phyloP scores from a whole-genome alignment of 2,113 vertebrate genomes.

The Nannobrachium achirus region DNA sequence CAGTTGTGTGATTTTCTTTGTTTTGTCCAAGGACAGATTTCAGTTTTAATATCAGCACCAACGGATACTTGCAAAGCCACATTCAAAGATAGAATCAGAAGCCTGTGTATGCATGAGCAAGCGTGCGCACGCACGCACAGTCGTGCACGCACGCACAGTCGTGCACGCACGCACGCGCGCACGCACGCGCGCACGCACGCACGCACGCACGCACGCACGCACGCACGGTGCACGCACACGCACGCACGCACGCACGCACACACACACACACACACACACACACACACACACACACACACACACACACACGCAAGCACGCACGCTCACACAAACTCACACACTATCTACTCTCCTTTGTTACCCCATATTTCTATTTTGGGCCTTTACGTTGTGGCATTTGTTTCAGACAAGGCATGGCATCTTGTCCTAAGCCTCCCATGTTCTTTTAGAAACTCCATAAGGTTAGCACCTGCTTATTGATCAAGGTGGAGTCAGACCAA shows the following conservation, averaged over 20 bases:
- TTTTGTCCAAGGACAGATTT: neutral
- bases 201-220: conserved; percentile 8
- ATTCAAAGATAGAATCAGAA: too few species aligned
- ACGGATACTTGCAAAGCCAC: too few species aligned
- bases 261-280: neutral
- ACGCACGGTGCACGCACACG: too few species aligned
- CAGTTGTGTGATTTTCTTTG: conserved; percentile 26
- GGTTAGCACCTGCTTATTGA: conserved; percentile 76
- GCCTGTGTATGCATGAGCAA: neutral
- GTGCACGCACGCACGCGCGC: neutral
- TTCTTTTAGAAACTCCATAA: conserved; percentile 66
- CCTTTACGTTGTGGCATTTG: conserved; percentile 9
- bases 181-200: neutral
- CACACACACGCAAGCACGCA: neutral
- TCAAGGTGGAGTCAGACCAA: conserved; percentile 67
- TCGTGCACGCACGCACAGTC: neutral
- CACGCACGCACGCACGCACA: neutral
- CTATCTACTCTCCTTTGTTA: conserved; percentile 26
- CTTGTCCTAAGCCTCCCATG: conserved; percentile 46
- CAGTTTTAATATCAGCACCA: too few species aligned
- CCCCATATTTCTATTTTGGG: conserved; percentile 11
- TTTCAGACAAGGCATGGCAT: conserved; percentile 20
- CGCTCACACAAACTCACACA: neutral
- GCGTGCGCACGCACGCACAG: neutral
- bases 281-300: neutral